Percentiles rank a stretch among this genome's conserved stretches.
These are phyloP conservation scores for Drosophila equinoxialis DNA, from an alignment of 1,140 invertebrate species.

Conservation along the genomic window DNA sequence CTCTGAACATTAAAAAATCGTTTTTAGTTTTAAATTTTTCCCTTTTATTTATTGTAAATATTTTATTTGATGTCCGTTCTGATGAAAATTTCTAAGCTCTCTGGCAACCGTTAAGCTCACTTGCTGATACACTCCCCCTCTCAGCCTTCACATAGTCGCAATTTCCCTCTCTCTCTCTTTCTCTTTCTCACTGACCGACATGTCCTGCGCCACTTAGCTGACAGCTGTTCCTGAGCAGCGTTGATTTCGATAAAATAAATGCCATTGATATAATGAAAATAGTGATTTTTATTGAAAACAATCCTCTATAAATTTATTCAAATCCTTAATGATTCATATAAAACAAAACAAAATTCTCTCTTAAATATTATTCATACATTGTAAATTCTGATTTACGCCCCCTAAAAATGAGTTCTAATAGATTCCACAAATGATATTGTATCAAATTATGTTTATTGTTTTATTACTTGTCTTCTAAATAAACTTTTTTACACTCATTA, in stretches of 20 bases:
- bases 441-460: no score
- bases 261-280: background rate
- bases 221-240: conserved; percentile 53
- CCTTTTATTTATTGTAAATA: conserved; percentile 17
- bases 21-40: background rate
- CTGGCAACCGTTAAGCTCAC: conserved; percentile 29
- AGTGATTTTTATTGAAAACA: no score
- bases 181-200: background rate
- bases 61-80: conserved; percentile 57
- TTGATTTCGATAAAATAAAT: conserved; percentile 21
- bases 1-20: background rate
- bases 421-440: no score
- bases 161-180: conserved; percentile 12
- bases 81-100: conserved; percentile 71
- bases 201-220: conserved; percentile 56
- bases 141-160: conserved; percentile 7
- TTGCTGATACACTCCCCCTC: conserved; percentile 10
- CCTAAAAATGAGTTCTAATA: no score
- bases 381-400: no score
- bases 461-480: no score
- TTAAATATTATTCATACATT: no score
- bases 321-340: no score
- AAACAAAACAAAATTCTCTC: no score
- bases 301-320: no score
- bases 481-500: background rate